Evolutionary conservation across 2,113 vertebrate species (phyloP).

Genomic region (Sorex araneus): DNA sequence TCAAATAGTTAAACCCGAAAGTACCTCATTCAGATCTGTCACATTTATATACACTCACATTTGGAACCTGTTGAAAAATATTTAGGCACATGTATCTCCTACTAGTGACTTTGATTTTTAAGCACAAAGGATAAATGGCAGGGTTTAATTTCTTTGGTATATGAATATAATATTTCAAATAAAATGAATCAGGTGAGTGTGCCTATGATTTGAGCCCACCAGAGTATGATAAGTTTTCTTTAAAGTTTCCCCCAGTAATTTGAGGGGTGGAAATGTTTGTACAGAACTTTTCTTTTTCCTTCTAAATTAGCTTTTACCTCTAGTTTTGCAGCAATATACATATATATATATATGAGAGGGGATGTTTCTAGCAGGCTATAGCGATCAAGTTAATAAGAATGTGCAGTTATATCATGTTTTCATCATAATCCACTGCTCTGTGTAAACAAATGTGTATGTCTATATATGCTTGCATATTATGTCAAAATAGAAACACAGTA

Average conservation of each 20-base stretch:
- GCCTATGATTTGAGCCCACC: conserved; percentile 64
- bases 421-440: neutral
- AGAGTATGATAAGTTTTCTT: conserved; percentile 66
- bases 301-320: conserved; percentile 57
- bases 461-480: conserved; percentile 16
- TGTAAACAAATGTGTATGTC: conserved; percentile 35
- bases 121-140: conserved; percentile 76
- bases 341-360: neutral
- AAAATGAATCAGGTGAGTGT: conserved; percentile 66
- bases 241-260: conserved; percentile 48
- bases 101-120: conserved; percentile 69
- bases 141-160: conserved; percentile 65
- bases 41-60: neutral
- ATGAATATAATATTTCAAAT: conserved; percentile 56
- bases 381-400: conserved; percentile 19
- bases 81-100: conserved; percentile 38
- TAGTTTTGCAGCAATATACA: conserved; percentile 32
- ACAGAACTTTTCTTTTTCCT: neutral
- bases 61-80: conserved; percentile 65
- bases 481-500: conserved; percentile 19
- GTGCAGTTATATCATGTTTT: conserved; percentile 1
- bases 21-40: conserved; percentile 50
- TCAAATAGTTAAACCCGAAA: conserved; percentile 77
- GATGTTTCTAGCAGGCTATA: neutral
- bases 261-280: neutral